Evolutionary conservation across 2,113 vertebrate species (phyloP).

Genomic region (Lates calcarifer): DNA sequence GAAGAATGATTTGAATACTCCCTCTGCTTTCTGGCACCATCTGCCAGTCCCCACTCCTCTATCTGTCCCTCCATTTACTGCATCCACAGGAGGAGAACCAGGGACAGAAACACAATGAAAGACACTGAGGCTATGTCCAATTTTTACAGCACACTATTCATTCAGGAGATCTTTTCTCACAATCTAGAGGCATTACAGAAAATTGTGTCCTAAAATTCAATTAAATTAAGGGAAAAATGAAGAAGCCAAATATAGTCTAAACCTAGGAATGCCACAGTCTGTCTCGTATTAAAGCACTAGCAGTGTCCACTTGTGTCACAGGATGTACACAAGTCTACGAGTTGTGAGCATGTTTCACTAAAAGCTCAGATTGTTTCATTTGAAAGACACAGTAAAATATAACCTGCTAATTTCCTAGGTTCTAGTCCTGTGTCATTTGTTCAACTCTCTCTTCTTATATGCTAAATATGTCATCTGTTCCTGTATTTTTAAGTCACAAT

Average conservation of each 20-base stretch:
- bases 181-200: too few relatives aligned
- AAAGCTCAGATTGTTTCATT: neutral
- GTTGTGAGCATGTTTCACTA: neutral
- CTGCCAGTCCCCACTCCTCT: conserved; percentile 64
- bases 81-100: conserved; percentile 38
- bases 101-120: conserved; percentile 27
- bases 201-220: too few relatives aligned
- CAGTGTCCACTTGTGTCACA: too few relatives aligned
- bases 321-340: neutral
- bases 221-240: too few relatives aligned
- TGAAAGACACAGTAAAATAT: neutral
- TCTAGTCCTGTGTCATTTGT: neutral
- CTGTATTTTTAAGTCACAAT: neutral
- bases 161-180: neutral
- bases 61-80: conserved; percentile 60
- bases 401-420: neutral
- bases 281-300: neutral
- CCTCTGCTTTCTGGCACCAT: conserved; percentile 69
- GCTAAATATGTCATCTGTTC: too few relatives aligned
- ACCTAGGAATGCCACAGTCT: too few relatives aligned
- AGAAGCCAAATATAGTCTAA: too few relatives aligned
- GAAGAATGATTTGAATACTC: conserved; percentile 74
- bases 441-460: too few relatives aligned
- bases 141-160: neutral
- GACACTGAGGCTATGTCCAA: conserved; percentile 12